A percentile compares a stretch with the other conserved stretches of the same genome.
Evolutionary conservation across 2,888 invertebrate species (phyloP).

Genomic region (Eumacrocentrus americanus): DNA sequence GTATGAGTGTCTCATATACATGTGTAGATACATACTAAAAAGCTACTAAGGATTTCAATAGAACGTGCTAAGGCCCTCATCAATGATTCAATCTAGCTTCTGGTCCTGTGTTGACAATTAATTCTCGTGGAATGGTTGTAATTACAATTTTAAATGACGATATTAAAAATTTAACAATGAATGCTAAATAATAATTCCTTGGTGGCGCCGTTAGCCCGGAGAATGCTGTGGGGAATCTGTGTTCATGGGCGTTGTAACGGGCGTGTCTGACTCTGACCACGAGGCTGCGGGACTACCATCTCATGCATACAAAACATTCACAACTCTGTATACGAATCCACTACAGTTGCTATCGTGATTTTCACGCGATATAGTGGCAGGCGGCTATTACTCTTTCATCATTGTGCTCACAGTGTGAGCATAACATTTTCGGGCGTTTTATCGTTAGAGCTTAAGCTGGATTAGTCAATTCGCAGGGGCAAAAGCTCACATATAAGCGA

Average conservation of each 20-base stretch:
- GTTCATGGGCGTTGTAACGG: conserved; percentile 29
- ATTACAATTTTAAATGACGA: neutral
- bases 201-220: conserved; percentile 26
- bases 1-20: no score
- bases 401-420: no score
- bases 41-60: no score
- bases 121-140: neutral
- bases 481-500: no score
- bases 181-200: conserved; percentile 8
- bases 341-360: conserved; percentile 12
- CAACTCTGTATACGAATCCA: conserved; percentile 6
- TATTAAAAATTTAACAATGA: neutral
- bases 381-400: neutral
- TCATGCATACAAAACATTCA: conserved; percentile 7
- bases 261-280: conserved; percentile 15
- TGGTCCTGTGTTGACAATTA: neutral
- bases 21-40: no score
- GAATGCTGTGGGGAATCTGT: conserved; percentile 33
- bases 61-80: no score
- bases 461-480: no score
- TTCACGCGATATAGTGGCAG: conserved; percentile 12
- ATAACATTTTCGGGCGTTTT: no score
- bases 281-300: conserved; percentile 6
- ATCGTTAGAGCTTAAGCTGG: no score
- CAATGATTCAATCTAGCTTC: no score